These are phyloP conservation scores for Parus major DNA, from an alignment of 2,113 vertebrate genomes.

Conservation along the genomic window DNA sequence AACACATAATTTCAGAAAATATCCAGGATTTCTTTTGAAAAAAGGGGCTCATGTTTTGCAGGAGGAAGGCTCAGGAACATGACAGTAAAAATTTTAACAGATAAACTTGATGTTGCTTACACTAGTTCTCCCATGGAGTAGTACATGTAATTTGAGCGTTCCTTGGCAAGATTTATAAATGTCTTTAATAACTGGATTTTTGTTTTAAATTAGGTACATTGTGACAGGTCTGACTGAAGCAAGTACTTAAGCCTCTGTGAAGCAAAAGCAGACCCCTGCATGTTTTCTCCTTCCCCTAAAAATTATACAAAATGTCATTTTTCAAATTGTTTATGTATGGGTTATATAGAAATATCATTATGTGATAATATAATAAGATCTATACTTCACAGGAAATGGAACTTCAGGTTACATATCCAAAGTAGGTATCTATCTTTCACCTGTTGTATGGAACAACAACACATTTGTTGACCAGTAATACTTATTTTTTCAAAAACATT, in stretches of 20 bases:
- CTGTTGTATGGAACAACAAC: not conserved
- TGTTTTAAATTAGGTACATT: not conserved
- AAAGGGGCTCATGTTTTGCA: not conserved
- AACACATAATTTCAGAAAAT: conserved; percentile 51
- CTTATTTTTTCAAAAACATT: not conserved
- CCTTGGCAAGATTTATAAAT: not conserved
- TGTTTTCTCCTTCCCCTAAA: not conserved
- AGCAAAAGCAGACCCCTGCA: not conserved
- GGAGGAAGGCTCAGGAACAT: not conserved
- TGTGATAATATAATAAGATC: not conserved
- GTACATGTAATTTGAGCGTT: not conserved
- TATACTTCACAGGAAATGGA: not conserved
- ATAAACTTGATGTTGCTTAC: not conserved
- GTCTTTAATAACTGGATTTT: not conserved
- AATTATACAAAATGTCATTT: not conserved
- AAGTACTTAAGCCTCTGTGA: not conserved
- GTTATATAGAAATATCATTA: not conserved
- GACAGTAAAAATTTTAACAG: not conserved
- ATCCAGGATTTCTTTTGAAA: not conserved
- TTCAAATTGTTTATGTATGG: not conserved
- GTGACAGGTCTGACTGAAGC: not conserved
- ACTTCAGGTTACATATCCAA: not conserved
- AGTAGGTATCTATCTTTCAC: not conserved
- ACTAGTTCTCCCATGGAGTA: not conserved
- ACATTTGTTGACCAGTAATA: not conserved